phyloP scores from a whole-genome alignment of 2,888 invertebrate species.

The Schrankia costaestrigalis region DNA sequence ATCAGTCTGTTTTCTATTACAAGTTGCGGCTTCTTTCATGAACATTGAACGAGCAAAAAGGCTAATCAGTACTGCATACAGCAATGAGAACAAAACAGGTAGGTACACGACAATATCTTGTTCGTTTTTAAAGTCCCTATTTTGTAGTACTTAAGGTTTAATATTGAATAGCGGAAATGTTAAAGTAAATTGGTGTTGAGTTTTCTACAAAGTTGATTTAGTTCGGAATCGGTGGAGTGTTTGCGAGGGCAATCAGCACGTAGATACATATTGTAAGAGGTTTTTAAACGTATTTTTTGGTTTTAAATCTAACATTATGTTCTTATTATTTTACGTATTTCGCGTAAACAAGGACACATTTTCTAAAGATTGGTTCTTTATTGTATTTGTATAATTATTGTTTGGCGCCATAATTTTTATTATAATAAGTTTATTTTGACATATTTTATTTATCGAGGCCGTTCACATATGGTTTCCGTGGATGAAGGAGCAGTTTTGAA shows the following conservation, averaged over 20 bases:
- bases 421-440: too few relatives aligned
- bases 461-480: too few relatives aligned
- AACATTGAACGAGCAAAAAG: constrained; percentile 34
- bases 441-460: too few relatives aligned
- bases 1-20: constrained; percentile 37
- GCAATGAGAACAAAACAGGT: constrained; percentile 36
- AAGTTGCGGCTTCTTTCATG: constrained; percentile 28
- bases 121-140: constrained; percentile 10
- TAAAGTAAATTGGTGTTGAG: constrained; percentile 18
- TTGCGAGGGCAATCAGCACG: constrained; percentile 42
- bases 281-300: constrained; percentile 26
- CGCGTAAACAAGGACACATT: too few relatives aligned
- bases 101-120: constrained; percentile 10
- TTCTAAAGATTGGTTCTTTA: too few relatives aligned
- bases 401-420: too few relatives aligned
- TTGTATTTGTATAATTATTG: too few relatives aligned
- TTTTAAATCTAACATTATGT: too few relatives aligned
- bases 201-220: constrained; percentile 28
- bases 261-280: constrained; percentile 21
- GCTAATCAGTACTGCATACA: constrained; percentile 36
- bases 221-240: constrained; percentile 38
- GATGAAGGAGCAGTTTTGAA: too few relatives aligned
- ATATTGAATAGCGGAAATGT: constrained; percentile 6
- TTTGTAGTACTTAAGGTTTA: background rate
- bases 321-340: too few relatives aligned